Evolutionary conservation across 1,140 invertebrate genomes (phyloP).

Genomic region (Zeugodacus cucurbitae): DNA sequence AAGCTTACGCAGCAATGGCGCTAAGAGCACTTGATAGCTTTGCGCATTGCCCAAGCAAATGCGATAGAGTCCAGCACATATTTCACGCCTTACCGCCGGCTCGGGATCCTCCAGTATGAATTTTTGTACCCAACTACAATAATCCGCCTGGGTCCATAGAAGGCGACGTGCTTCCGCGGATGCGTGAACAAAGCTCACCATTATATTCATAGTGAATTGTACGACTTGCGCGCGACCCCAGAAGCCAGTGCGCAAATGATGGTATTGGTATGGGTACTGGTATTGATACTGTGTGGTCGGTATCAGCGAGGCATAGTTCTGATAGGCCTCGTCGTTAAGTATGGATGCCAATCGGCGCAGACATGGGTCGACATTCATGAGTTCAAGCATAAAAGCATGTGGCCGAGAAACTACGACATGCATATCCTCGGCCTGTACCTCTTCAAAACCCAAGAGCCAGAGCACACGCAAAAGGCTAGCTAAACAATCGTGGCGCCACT

Average conservation of each 20-base stretch:
- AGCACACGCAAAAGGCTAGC: slow-evolving; percentile 81
- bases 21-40: slow-evolving; percentile 73
- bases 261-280: slow-evolving; percentile 68
- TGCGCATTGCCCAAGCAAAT: slow-evolving; percentile 80
- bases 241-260: slow-evolving; percentile 87
- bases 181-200: slow-evolving; percentile 88
- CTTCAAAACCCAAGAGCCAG: slow-evolving; percentile 84
- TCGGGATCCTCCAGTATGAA: slow-evolving; percentile 87
- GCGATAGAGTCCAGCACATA: slow-evolving; percentile 87
- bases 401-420: slow-evolving; percentile 73
- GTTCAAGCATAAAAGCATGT: slow-evolving; percentile 78
- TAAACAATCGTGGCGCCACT: slow-evolving; percentile 95
- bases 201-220: slow-evolving; percentile 82
- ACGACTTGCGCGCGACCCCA: slow-evolving; percentile 88
- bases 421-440: slow-evolving; percentile 71
- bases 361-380: slow-evolving; percentile 86
- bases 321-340: slow-evolving; percentile 83
- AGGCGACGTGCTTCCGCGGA: slow-evolving; percentile 73
- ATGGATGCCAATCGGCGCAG: slow-evolving; percentile 87
- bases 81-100: slow-evolving; percentile 85
- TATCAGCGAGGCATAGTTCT: slow-evolving; percentile 56
- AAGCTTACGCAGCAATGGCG: slow-evolving; percentile 82
- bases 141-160: slow-evolving; percentile 75
- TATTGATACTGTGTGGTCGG: slow-evolving; percentile 68
- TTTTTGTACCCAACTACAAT: slow-evolving; percentile 78